Base-by-base conservation (phyloP, 2,888 invertebrate genomes). In the Cremastinae sp. region DNA sequence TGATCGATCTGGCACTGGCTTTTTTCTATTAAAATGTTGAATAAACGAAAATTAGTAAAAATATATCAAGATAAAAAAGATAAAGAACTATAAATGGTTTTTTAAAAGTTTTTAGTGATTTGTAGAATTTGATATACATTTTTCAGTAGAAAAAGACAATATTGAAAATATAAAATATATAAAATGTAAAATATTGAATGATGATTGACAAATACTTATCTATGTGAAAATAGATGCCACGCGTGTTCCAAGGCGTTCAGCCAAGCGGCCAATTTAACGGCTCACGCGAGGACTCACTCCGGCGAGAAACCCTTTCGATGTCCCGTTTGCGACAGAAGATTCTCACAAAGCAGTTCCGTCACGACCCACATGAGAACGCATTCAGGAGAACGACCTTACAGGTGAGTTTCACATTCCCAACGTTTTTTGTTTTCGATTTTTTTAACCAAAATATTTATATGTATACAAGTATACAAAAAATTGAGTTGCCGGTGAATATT, bases 351-450 rank as follows among this genome's bases (percentile, higher is more conserved):
- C 89, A 98, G 98, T 84, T 94, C 94, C 78, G 98, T 99, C 65
- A 99, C 99, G 70, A 99, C 99, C 81, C 99, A 99, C 92, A 98
- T 98, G 97, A 93, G 99, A 87, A 99, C 99, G n/a, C 99, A 99
- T 91, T 97, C 97, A n/a, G 99, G 98, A n/a, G 98, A 99, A 89
- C 92, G 98, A 72, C 99, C 99, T 0, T 98, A 99, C 90, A 93
- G 94, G 92, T 93, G 86, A 75, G 78, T 68, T 72, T 77, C 61
- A 72, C 47, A 43, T 73, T 65, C 49, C 20, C 53, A 61, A 20
- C 65, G 1, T 22, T 35, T 9, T 61, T 43, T 53, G n/a, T n/a
- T n/a, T n/a, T n/a, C n/a, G n/a, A n/a, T n/a, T n/a, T n/a, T n/a
- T n/a, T n/a, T n/a, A n/a, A n/a, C n/a, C n/a, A n/a, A n/a, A n/a